Base-by-base conservation (phyloP, 2,888 invertebrate species). In the Drosophila tripunctata region DNA sequence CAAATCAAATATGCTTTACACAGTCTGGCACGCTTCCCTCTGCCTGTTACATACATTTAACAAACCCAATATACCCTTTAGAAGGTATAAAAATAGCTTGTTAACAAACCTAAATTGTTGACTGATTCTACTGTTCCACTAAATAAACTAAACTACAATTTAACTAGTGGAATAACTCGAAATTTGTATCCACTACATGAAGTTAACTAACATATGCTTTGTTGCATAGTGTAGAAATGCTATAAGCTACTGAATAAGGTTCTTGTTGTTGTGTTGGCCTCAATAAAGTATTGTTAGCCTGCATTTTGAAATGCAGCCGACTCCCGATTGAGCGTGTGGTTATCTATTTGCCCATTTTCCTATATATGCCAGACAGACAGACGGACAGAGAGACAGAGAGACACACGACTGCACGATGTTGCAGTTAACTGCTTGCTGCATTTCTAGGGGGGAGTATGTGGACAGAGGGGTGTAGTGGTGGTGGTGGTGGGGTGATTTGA, bases 351-450 rank as follows among this genome's bases (percentile, higher is more conserved):
- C 65, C 62, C 27, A 27, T 27, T 27, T 27, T n/a, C n/a, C n/a
- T n/a, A n/a, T n/a, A n/a, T n/a, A n/a, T n/a, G 2, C 27, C 62
- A 61, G 51, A 54, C 24, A 36, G 66, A 50, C n/a, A n/a, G n/a
- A n/a, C n/a, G n/a, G n/a, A n/a, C 62, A 61, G 51, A 54, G 19
- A 36, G 66, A 50, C 62, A 61, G 51, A 54, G 19, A 36, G 66
- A 50, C 45, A 64, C 78, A 78, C 78, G 79, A 70, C 50, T 67
- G 52, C 82, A 78, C 82, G 82, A 81, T n/a, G 30, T 52, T 64
- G n/a, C n/a, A n/a, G n/a, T n/a, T n/a, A n/a, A n/a, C n/a, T n/a
- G n/a, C n/a, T n/a, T n/a, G 55, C 47, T 65, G 67, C 70, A 65
- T 6, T 57, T 54, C 41, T 47, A 21, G 45, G 50, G 15, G 48